Percentiles rank a stretch among this genome's conserved stretches.
phyloP scores from a whole-genome alignment of 1,140 invertebrate species.

The Pseudomyrmex pallidus region DNA sequence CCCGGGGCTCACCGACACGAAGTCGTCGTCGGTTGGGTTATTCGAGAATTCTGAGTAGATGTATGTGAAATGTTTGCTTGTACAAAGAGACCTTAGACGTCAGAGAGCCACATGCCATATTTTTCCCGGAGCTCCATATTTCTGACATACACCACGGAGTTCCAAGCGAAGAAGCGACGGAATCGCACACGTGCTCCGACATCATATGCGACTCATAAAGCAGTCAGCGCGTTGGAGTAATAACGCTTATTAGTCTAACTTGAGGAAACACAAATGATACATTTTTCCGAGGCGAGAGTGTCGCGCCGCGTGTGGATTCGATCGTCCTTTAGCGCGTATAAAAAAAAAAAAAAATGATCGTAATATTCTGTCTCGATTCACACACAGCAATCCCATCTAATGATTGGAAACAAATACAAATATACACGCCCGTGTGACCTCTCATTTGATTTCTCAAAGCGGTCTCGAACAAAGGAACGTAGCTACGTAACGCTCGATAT shows the following conservation, averaged over 20 bases:
- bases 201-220: conserved; percentile 49
- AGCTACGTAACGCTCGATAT: neutral
- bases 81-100: conserved; percentile 52
- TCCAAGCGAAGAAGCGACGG: conserved; percentile 12
- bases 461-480: neutral
- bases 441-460: conserved; percentile 1
- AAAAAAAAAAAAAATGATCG: neutral
- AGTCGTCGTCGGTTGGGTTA: conserved; percentile 10
- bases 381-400: neutral
- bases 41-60: conserved; percentile 36
- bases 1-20: neutral
- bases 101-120: conserved; percentile 43
- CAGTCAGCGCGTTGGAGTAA: conserved; percentile 27
- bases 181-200: conserved; percentile 45
- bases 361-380: neutral
- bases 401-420: neutral
- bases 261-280: neutral
- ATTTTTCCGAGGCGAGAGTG: neutral
- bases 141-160: conserved; percentile 38
- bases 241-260: conserved; percentile 53
- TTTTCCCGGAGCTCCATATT: conserved; percentile 57
- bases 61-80: conserved; percentile 57
- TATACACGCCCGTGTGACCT: neutral
- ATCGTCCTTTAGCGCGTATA: neutral
- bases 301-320: neutral